A percentile compares a stretch with the other conserved stretches of the same genome.
Evolutionary conservation across 2,113 vertebrate species (phyloP).

Genomic region (Ammodytes dubius): DNA sequence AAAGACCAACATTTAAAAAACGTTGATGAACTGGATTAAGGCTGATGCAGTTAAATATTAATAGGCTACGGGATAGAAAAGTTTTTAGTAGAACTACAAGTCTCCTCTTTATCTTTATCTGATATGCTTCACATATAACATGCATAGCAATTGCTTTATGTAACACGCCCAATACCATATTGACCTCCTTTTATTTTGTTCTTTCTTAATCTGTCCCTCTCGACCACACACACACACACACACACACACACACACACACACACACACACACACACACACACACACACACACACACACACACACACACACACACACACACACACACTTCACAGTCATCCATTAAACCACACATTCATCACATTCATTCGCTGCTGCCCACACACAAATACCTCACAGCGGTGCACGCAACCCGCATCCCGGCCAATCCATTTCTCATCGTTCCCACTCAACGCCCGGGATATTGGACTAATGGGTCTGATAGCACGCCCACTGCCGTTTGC

Average conservation of each 20-base stretch:
- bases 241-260: no score
- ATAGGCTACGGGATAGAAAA: background rate
- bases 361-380: slow-evolving; percentile 34
- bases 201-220: slow-evolving; percentile 23
- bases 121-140: background rate
- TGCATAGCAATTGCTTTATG: slow-evolving; percentile 12
- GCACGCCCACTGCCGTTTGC: slow-evolving; percentile 58
- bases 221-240: slow-evolving; percentile 27
- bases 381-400: slow-evolving; percentile 35
- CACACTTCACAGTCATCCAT: slow-evolving; percentile 59
- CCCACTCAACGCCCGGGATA: slow-evolving; percentile 60
- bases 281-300: no score
- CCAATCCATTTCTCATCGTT: slow-evolving; percentile 68
- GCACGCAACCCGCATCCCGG: slow-evolving; percentile 45
- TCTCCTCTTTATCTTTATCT: background rate
- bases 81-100: background rate
- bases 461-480: slow-evolving; percentile 70
- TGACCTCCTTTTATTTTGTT: slow-evolving; percentile 34
- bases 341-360: slow-evolving; percentile 65
- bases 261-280: no score
- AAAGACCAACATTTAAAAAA: background rate
- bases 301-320: background rate
- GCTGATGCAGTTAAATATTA: background rate
- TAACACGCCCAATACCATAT: slow-evolving; percentile 9
- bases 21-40: background rate